Percentiles rank a stretch among this genome's conserved stretches.
Conservation (phyloP, 2,888 invertebrate genomes). For the Drymonia ruficornis region DNA sequence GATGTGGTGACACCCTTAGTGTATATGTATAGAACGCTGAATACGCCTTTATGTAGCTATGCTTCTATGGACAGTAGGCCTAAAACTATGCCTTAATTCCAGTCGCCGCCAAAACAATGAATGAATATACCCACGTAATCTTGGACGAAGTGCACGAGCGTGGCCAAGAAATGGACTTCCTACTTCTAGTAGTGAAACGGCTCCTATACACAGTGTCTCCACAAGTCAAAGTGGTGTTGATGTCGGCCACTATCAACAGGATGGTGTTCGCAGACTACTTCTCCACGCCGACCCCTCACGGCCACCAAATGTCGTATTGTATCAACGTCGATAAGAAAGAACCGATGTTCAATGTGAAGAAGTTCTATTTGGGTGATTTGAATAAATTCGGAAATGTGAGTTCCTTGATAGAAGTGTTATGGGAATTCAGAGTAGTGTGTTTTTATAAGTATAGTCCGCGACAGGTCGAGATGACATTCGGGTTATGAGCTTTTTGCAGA, state of each 20-base stretch:
- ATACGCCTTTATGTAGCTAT: too few relatives aligned
- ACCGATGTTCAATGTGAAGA: slow-evolving; percentile 82
- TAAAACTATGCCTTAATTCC: slow-evolving; percentile 22
- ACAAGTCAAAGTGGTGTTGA: slow-evolving; percentile 86
- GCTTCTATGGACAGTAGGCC: too few relatives aligned
- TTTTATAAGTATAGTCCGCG: too few relatives aligned
- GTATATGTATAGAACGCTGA: too few relatives aligned
- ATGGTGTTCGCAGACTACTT: slow-evolving; percentile 89
- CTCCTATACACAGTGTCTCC: slow-evolving; percentile 86
- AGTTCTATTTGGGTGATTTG: slow-evolving; percentile 86
- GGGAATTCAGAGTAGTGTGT: too few relatives aligned
- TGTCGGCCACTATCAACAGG: slow-evolving; percentile 97
- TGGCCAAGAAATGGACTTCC: slow-evolving; percentile 96
- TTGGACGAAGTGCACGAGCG: slow-evolving; percentile 98
- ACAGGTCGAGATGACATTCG: too few relatives aligned
- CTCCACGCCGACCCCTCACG: slow-evolving; percentile 53
- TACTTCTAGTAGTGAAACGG: slow-evolving; percentile 92
- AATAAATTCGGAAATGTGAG: slow-evolving; percentile 77
- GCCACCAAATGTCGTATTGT: slow-evolving; percentile 60
- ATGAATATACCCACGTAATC: slow-evolving; percentile 94
- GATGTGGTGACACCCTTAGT: too few relatives aligned
- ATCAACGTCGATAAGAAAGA: slow-evolving; percentile 76
- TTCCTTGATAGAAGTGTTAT: too few relatives aligned
- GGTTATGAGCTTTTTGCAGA: too few relatives aligned
- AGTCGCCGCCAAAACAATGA: slow-evolving; percentile 88